Evolutionary conservation across 2,113 vertebrate species (phyloP).

Genomic region (Opisthocomus hoazin): DNA sequence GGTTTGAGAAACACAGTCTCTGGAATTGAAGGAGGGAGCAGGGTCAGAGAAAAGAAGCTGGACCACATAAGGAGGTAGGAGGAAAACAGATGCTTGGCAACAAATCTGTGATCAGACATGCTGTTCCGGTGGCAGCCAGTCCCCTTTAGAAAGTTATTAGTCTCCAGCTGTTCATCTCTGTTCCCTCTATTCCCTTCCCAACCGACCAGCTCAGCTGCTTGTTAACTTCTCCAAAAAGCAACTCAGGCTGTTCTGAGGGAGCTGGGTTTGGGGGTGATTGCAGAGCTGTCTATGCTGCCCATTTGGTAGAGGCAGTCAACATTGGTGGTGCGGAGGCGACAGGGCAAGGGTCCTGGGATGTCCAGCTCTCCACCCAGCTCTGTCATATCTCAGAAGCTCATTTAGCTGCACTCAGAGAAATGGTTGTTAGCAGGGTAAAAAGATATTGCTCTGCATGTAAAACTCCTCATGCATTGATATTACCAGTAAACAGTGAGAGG

Average conservation of each 20-base stretch:
- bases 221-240: background rate
- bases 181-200: background rate
- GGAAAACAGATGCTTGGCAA: constrained; percentile 49
- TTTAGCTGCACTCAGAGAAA: background rate
- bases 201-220: background rate
- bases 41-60: constrained; percentile 15
- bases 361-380: background rate
- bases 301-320: background rate
- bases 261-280: background rate
- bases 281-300: background rate
- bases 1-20: background rate
- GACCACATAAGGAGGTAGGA: constrained; percentile 13
- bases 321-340: background rate
- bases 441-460: background rate
- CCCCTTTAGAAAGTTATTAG: constrained; percentile 28
- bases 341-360: background rate
- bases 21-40: background rate
- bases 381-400: background rate
- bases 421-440: background rate
- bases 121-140: constrained; percentile 1
- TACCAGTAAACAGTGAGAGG: background rate
- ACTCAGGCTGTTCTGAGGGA: background rate
- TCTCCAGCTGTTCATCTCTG: constrained; percentile 21
- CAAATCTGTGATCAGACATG: background rate
- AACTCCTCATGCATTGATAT: constrained; percentile 40